Evolutionary conservation across 2,797 vertebrate species (phyloP), one percentile per base, ranked within the genome.

Genomic region (Ctenosaura bakeri): DNA sequence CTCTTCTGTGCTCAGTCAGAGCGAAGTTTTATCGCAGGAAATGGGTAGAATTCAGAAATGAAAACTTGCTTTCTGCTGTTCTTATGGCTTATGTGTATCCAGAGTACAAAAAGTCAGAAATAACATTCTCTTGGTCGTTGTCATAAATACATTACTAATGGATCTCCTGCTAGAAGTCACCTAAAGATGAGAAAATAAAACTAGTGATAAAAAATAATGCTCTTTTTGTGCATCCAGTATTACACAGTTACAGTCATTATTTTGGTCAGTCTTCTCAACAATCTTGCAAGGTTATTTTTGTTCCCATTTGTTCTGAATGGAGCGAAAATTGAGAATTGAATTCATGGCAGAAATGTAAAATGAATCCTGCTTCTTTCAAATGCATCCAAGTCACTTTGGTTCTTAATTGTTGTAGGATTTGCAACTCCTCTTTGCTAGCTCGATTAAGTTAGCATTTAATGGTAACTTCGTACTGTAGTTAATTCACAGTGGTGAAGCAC

Each of bases 391-490:
- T 22, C 14, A 90, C 35, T 73, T 3, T 20, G 32, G 52, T 35
- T 83, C 52, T 56, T 77, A 89, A 64, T 20, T 83, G 32, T 13
- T 87, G 42, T 32, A 66, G 26, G 56, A 64, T 76, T 56, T 86
- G 35, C 1, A 12, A 10, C 71, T 73, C 5, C 77, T 4, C 9
- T 14, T 42, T 59, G 32, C 1, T 74, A n/a, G 22, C 35, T 86
- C 35, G 29, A 54, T 79, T 59, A 50, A 73, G 16, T 52, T 85
- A n/a, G 7, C n/a, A 35, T 18, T 85, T 71, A 18, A 85, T 71
- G 64, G 7, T 46, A 66, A 24, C 26, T 7, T 6, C 32, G 10
- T 62, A 26, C 38, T 83, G 32, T 42, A 29, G 35, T 35, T 78
- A 54, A 24, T 38, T 71, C 7, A n/a, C 42, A 71, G 46, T 10